A percentile compares a stretch with the other conserved stretches of the same genome.
These are phyloP conservation scores for Hermatobates lingyangjiaoensis DNA, from an alignment of 1,140 invertebrate species.

Conservation along the genomic window DNA sequence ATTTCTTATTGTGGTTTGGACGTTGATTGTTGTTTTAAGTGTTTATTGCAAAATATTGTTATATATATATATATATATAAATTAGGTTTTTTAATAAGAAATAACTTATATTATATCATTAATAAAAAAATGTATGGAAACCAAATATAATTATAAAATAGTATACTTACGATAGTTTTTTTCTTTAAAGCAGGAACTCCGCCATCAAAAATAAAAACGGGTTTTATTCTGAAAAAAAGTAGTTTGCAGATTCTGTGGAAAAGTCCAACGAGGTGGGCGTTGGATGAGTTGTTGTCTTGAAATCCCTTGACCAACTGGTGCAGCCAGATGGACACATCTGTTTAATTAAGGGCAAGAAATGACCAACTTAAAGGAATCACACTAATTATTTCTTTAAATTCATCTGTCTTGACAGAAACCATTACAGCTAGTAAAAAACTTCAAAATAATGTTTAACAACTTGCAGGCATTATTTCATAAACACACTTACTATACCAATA, in stretches of 20 bases:
- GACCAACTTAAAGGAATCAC: too few relatives aligned
- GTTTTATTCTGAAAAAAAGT: constrained; percentile 86
- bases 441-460: too few relatives aligned
- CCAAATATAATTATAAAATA: neutral
- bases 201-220: constrained; percentile 99
- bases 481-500: too few relatives aligned
- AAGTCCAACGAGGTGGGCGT: constrained; percentile 82
- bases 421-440: too few relatives aligned
- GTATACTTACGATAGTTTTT: constrained; percentile 67
- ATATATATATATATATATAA: too few relatives aligned
- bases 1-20: too few relatives aligned
- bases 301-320: constrained; percentile 93
- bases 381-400: too few relatives aligned
- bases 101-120: neutral
- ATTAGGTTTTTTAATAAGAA: neutral
- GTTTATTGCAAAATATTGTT: too few relatives aligned
- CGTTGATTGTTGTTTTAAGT: too few relatives aligned
- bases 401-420: too few relatives aligned
- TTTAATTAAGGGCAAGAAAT: constrained; percentile 18
- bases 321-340: constrained; percentile 97
- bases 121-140: neutral
- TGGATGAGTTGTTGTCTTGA: constrained; percentile 69
- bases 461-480: too few relatives aligned
- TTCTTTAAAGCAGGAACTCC: constrained; percentile 75
- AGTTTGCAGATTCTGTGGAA: constrained; percentile 91